Evolutionary conservation across 2,888 invertebrate species (phyloP).

Genomic region (Cataglyphis rosenhaueri): DNA sequence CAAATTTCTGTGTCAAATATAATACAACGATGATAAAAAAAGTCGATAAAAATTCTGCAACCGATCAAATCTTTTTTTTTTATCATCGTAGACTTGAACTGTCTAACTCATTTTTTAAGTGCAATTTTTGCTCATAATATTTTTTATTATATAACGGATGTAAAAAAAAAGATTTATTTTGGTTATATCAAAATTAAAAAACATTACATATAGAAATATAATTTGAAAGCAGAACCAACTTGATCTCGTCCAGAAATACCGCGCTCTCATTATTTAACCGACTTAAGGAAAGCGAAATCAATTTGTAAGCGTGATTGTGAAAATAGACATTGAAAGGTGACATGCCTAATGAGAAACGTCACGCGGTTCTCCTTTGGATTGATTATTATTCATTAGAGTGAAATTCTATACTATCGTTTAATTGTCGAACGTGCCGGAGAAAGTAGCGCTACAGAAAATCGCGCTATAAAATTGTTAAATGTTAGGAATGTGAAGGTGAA

Average conservation of each 20-base stretch:
- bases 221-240: conserved; percentile 20
- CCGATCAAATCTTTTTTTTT: neutral
- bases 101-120: neutral
- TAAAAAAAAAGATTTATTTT: neutral
- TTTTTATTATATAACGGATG: neutral
- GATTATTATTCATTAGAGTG: conserved; percentile 69
- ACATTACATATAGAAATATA: too few species aligned
- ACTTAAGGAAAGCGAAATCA: conserved; percentile 66
- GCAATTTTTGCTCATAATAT: neutral
- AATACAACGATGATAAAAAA: neutral
- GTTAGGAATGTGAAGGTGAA: conserved; percentile 24
- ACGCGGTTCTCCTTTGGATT: conserved; percentile 29
- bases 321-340: conserved; percentile 43
- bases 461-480: conserved; percentile 33
- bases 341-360: conserved; percentile 64
- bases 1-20: neutral
- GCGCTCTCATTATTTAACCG: conserved; percentile 49
- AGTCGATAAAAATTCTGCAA: neutral
- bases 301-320: conserved; percentile 57
- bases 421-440: conserved; percentile 61
- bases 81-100: neutral
- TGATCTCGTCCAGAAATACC: conserved; percentile 9
- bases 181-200: neutral
- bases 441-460: conserved; percentile 44
- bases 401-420: conserved; percentile 60